A percentile compares a stretch with the other conserved stretches of the same genome.
phyloP scores from a whole-genome alignment of 2,888 invertebrate species.

The Monoplex corrugatus region DNA sequence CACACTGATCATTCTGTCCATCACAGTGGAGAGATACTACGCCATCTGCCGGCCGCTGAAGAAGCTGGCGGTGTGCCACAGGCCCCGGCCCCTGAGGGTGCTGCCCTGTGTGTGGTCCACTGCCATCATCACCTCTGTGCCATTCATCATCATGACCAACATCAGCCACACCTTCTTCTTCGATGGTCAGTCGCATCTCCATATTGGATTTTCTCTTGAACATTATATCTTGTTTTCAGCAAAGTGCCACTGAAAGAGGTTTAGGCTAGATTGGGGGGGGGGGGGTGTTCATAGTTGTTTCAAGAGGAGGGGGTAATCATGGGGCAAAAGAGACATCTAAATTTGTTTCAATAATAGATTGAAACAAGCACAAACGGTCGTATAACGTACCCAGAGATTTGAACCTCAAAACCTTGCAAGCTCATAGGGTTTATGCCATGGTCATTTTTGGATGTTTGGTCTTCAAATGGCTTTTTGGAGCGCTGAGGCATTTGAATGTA shows the following conservation, averaged over 20 bases:
- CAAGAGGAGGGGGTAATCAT: background rate
- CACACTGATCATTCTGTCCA: constrained; percentile 94
- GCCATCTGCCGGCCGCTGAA: constrained; percentile 93
- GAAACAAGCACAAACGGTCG: too few species aligned
- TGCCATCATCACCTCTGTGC: constrained; percentile 83
- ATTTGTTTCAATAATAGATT: too few species aligned
- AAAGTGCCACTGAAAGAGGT: too few species aligned
- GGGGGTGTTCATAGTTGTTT: background rate
- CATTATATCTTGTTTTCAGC: too few species aligned
- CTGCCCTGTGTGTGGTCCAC: constrained; percentile 79
- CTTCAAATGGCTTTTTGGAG: too few species aligned
- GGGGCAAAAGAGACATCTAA: background rate
- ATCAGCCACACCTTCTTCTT: constrained; percentile 88
- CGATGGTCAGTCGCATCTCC: constrained; percentile 86
- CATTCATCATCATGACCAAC: constrained; percentile 91
- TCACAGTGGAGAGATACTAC: constrained; percentile 94
- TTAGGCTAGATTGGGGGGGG: background rate
- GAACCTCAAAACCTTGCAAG: too few species aligned
- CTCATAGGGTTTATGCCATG: too few species aligned
- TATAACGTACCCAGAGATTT: too few species aligned
- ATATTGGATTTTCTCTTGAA: too few species aligned
- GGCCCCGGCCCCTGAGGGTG: constrained; percentile 78
- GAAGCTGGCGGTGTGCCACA: constrained; percentile 84
- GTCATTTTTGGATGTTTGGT: too few species aligned
- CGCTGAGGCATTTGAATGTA: too few species aligned